Percentiles rank a stretch among this genome's conserved stretches.
These are phyloP conservation scores for Odontomachus brunneus DNA, from an alignment of 1,140 invertebrate genomes.

Conservation along the genomic window DNA sequence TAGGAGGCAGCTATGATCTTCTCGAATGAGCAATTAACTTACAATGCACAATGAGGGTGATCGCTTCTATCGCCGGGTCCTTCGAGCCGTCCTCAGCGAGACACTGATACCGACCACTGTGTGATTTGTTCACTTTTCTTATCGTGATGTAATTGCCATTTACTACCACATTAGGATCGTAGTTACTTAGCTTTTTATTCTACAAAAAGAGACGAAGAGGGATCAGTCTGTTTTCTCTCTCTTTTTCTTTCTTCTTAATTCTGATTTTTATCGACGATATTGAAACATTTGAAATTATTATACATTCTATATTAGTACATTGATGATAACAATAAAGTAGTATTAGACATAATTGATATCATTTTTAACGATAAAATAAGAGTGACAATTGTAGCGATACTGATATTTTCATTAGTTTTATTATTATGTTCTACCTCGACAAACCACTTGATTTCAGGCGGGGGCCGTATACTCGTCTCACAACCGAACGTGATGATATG, in stretches of 20 bases:
- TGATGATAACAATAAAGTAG: neutral
- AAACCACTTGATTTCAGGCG: constrained; percentile 76
- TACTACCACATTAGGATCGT: constrained; percentile 34
- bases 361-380: neutral
- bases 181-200: constrained; percentile 66
- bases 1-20: neutral
- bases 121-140: constrained; percentile 73
- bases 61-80: constrained; percentile 63
- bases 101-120: constrained; percentile 77
- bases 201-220: constrained; percentile 51
- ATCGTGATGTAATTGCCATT: constrained; percentile 72
- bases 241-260: neutral
- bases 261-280: neutral
- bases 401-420: too few species aligned
- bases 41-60: constrained; percentile 76
- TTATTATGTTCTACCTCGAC: constrained; percentile 69
- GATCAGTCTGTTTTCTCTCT: neutral
- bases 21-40: constrained; percentile 52
- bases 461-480: constrained; percentile 38
- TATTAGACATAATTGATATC: neutral
- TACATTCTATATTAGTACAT: neutral
- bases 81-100: constrained; percentile 72
- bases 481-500: constrained; percentile 68
- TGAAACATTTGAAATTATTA: neutral
- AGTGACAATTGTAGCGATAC: neutral